These are phyloP conservation scores for Aeoliscus strigatus DNA, from an alignment of 2,797 vertebrate genomes.

Conservation along the genomic window DNA sequence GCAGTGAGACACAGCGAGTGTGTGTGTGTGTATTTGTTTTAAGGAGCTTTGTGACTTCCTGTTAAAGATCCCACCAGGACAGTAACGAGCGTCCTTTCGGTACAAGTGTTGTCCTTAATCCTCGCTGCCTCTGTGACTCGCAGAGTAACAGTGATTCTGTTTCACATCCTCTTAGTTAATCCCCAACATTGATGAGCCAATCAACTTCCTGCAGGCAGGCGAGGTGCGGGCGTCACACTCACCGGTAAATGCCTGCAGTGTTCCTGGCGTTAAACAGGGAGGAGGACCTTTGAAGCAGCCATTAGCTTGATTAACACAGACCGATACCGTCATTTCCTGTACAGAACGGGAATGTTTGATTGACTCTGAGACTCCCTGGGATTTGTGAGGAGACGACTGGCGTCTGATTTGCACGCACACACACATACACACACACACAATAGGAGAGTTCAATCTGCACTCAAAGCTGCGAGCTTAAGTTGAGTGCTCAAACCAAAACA, in stretches of 20 bases:
- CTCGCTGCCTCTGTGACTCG: slow-evolving; percentile 20
- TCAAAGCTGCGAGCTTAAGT: slow-evolving; percentile 44
- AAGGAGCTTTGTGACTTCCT: not conserved
- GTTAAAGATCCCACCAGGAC: slow-evolving; percentile 9
- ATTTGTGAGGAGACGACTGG: slow-evolving; percentile 26
- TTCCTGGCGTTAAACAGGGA: slow-evolving; percentile 41
- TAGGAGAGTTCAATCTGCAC: slow-evolving; percentile 51
- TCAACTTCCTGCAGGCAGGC: slow-evolving; percentile 55
- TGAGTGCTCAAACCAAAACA: slow-evolving; percentile 42
- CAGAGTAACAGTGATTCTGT: slow-evolving; percentile 32
- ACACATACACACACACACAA: slow-evolving; percentile 38
- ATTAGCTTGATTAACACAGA: slow-evolving; percentile 63
- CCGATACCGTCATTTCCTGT: slow-evolving; percentile 54
- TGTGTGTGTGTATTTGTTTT: too few species aligned
- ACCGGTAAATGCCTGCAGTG: slow-evolving; percentile 36
- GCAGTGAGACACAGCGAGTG: too few species aligned
- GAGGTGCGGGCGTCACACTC: slow-evolving; percentile 23
- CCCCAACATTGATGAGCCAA: slow-evolving; percentile 59
- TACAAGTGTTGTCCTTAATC: slow-evolving; percentile 31
- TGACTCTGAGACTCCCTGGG: slow-evolving; percentile 41
- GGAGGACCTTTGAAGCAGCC: slow-evolving; percentile 55
- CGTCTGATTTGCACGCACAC: too few species aligned
- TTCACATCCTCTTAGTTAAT: slow-evolving; percentile 55
- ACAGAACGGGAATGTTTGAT: slow-evolving; percentile 37
- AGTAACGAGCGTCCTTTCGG: slow-evolving; percentile 11